phyloP scores from a whole-genome alignment of 2,797 vertebrate species.

The Tamandua tetradactyla region DNA sequence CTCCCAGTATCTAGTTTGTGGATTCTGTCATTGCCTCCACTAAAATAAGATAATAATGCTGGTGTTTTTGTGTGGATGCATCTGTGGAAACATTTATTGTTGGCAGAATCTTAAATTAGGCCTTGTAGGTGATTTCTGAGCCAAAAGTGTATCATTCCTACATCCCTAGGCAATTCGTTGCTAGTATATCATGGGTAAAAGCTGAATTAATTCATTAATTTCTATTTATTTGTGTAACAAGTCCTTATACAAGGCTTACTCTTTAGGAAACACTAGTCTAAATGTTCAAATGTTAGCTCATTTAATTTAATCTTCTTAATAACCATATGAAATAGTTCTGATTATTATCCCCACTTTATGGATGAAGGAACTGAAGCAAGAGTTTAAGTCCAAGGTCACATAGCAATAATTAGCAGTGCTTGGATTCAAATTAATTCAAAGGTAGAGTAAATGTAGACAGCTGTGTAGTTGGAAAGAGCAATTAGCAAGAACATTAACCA shows the following conservation, averaged over 20 bases:
- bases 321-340: background rate
- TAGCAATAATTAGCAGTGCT: background rate
- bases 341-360: background rate
- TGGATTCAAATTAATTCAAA: background rate
- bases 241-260: background rate
- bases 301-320: background rate
- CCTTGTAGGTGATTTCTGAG: background rate
- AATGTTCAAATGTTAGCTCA: background rate
- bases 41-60: background rate
- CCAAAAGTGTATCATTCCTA: background rate
- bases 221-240: constrained; percentile 11
- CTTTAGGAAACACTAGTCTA: background rate
- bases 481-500: background rate
- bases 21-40: background rate
- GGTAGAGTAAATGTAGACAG: background rate
- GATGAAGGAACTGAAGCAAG: background rate
- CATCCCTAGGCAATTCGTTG: background rate
- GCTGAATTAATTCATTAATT: constrained; percentile 2
- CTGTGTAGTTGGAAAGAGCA: background rate
- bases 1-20: background rate
- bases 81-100: background rate
- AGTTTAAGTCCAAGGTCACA: background rate
- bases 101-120: background rate
- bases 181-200: background rate
- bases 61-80: background rate